Evolutionary conservation across 2,113 vertebrate genomes (phyloP), one percentile per base, ranked within the genome.

Genomic region (Dicerorhinus sumatrensis): DNA sequence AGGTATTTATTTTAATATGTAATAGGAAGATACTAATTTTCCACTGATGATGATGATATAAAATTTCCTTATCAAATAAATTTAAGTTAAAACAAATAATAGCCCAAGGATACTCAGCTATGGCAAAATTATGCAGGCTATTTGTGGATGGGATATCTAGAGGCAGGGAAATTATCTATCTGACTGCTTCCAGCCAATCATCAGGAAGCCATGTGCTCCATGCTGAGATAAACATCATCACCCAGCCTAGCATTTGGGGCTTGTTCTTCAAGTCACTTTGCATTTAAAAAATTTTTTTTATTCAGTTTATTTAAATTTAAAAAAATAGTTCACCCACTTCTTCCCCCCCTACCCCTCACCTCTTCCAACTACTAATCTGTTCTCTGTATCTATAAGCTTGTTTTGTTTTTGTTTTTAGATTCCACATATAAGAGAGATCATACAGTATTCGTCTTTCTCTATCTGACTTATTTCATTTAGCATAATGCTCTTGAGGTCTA

Each of bases 61-160:
- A 54, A 63, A n/a, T 84, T 63, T 89, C 72, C 63, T 90, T 86
- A 58, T 76, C 82, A 93, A 77, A 87, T 73, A 63, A 97, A 65
- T 62, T 39, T 75, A 69, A 48, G 79, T 63, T 79, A 54, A 54
- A 54, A 54, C 8, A 54, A 54, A 54, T 54, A 62, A 63, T 36
- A 65, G 69, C 73, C 39, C n/a, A 33, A 51, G 65, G 46, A 29
- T 63, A 13, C 25, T 25, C 12, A 31, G 29, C 67, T 33, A 3
- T 27, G 23, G 42, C 48, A 20, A 17, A n/a, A 42, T 4, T 31
- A 16, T 46, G 6, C 58, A 75, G 77, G 69, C 46, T 65, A 17
- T 36, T 0, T 16, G 1, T 7, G 58, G 65, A 8, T 1, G 2
- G 18, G 18, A 51, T 70, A 23, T 21, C n/a, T 29, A n/a, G 42